These are phyloP conservation scores for Cryptoleucopteryx plumbea DNA, from an alignment of 2,113 vertebrate species.

Conservation along the genomic window DNA sequence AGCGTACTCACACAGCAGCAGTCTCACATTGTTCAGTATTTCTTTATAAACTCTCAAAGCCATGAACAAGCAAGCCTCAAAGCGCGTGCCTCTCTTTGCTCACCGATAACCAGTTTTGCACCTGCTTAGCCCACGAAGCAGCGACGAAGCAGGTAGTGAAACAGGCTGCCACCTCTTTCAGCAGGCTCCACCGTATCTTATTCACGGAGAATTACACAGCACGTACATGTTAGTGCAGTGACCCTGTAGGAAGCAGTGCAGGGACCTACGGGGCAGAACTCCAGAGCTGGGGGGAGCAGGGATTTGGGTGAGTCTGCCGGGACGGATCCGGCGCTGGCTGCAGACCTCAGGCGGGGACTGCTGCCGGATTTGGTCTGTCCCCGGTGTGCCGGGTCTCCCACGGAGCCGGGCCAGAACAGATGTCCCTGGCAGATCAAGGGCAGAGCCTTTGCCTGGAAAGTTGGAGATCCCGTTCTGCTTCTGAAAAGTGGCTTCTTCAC, in stretches of 20 bases:
- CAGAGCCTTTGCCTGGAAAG: not conserved
- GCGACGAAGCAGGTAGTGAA: not conserved
- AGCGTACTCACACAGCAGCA: not conserved
- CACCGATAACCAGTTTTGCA: not conserved
- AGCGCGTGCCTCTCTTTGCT: accelerated
- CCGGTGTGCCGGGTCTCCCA: accelerated
- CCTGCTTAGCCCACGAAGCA: not conserved
- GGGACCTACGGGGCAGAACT: not conserved
- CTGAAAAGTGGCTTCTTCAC: not conserved
- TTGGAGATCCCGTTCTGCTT: not conserved
- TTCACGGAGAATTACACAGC: not conserved
- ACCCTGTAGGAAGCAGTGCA: accelerated
- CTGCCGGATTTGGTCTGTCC: not conserved
- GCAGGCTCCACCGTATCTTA: accelerated
- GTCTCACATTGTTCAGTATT: not conserved
- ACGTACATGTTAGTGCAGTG: not conserved
- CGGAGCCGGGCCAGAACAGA: not conserved
- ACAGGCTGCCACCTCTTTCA: not conserved
- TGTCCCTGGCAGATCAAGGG: not conserved
- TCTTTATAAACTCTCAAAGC: not conserved
- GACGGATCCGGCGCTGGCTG: not conserved
- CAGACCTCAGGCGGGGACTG: not conserved
- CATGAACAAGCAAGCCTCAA: not conserved
- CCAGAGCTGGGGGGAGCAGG: not conserved
- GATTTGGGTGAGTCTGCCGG: not conserved